These are phyloP conservation scores for Synergus laeviventris DNA, from an alignment of 2,888 invertebrate genomes.

Conservation along the genomic window DNA sequence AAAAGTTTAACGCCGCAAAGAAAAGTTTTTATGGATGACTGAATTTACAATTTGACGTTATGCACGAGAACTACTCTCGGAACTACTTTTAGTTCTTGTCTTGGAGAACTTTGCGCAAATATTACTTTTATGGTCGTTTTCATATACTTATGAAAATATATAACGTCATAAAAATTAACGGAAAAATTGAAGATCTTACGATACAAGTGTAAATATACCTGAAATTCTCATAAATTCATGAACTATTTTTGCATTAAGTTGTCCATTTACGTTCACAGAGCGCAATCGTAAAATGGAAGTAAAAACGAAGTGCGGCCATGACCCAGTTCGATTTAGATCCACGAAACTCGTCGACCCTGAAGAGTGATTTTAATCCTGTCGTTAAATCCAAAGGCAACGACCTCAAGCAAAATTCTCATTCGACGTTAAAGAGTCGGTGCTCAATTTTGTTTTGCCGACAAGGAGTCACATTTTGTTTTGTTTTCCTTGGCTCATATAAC, in stretches of 20 bases:
- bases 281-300: neutral
- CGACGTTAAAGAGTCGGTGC: neutral
- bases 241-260: neutral
- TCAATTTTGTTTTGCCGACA: constrained; percentile 9
- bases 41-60: neutral
- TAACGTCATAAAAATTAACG: too few species aligned
- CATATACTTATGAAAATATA: too few species aligned
- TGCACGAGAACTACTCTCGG: neutral
- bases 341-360: constrained; percentile 44
- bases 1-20: neutral
- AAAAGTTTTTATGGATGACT: neutral
- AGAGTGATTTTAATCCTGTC: constrained; percentile 34
- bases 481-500: constrained; percentile 50
- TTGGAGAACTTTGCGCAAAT: too few species aligned
- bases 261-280: neutral
- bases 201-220: too few species aligned
- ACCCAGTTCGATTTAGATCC: constrained; percentile 52
- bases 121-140: too few species aligned
- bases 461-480: constrained; percentile 38
- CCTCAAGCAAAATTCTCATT: constrained; percentile 45
- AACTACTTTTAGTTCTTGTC: neutral
- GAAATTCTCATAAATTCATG: too few species aligned
- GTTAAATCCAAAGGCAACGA: constrained; percentile 54
- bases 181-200: too few species aligned
- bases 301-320: constrained; percentile 43